Evolutionary conservation across 2,888 invertebrate species (phyloP).

Genomic region (Punctoribates punctum): DNA sequence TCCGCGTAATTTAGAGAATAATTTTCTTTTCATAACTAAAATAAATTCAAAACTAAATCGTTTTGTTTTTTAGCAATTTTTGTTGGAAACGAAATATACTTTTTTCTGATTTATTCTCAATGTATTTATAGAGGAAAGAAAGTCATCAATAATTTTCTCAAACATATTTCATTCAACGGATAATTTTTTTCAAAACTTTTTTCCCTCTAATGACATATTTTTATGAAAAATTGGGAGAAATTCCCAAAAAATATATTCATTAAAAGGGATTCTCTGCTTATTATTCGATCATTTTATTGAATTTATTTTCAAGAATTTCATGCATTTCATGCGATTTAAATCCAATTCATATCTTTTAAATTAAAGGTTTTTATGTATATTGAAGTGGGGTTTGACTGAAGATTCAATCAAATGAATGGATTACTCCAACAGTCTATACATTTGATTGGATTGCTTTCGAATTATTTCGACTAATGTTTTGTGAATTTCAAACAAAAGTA

Average conservation of each 20-base stretch:
- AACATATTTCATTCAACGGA: neutral
- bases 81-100: neutral
- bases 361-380: neutral
- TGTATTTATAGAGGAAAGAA: neutral
- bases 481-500: neutral
- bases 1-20: too few relatives aligned
- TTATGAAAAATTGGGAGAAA: neutral
- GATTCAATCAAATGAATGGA: neutral
- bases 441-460: neutral
- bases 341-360: too few relatives aligned
- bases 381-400: neutral
- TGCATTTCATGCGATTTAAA: too few relatives aligned
- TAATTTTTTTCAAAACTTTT: neutral
- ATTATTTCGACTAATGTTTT: neutral
- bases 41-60: too few relatives aligned
- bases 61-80: neutral
- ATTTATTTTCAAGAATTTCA: too few relatives aligned
- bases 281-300: too few relatives aligned
- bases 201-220: neutral
- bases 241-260: too few relatives aligned
- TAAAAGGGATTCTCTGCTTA: too few relatives aligned
- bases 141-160: constrained; percentile 10
- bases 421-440: neutral
- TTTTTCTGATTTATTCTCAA: neutral
- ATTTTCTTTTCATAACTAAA: too few relatives aligned